Conservation (phyloP, 2,888 invertebrate genomes). For the Drosophila nr. perissopoda region DNA sequence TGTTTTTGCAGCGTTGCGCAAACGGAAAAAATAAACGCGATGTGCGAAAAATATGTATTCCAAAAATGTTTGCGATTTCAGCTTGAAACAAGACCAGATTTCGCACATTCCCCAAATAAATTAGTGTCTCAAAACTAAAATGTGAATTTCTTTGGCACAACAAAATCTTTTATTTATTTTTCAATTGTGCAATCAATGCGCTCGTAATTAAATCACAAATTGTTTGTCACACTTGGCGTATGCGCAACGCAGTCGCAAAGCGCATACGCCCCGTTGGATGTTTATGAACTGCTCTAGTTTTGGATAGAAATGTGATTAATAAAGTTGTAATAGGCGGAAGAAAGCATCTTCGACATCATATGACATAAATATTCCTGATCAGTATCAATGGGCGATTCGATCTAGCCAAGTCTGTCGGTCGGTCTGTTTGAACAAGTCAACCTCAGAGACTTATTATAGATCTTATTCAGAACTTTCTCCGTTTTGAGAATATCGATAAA, state of each 20-base stretch:
- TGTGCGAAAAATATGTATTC: slow-evolving; percentile 34
- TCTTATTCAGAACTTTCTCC: too few relatives aligned
- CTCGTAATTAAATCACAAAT: slow-evolving; percentile 23
- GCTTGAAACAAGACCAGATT: slow-evolving; percentile 23
- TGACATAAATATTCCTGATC: neutral
- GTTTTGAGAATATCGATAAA: neutral
- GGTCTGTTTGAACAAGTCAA: neutral
- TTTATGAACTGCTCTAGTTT: slow-evolving; percentile 1
- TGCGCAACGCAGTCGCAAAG: slow-evolving; percentile 41
- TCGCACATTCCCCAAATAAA: slow-evolving; percentile 43
- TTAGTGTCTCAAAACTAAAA: slow-evolving; percentile 31
- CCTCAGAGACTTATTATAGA: too few relatives aligned
- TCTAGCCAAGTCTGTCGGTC: neutral
- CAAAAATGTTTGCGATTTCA: slow-evolving; percentile 36
- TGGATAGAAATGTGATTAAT: neutral
- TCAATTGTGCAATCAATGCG: slow-evolving; percentile 41
- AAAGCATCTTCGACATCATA: neutral
- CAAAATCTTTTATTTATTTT: slow-evolving; percentile 20
- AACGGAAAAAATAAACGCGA: slow-evolving; percentile 21
- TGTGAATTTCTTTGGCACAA: slow-evolving; percentile 32
- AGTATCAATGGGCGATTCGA: neutral
- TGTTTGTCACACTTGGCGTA: slow-evolving; percentile 35
- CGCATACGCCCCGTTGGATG: slow-evolving; percentile 50
- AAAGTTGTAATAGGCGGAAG: neutral
- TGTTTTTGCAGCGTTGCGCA: slow-evolving; percentile 38